Evolutionary conservation across 2,113 vertebrate species (phyloP), one percentile per base, ranked within the genome.

Genomic region (Sorex araneus): DNA sequence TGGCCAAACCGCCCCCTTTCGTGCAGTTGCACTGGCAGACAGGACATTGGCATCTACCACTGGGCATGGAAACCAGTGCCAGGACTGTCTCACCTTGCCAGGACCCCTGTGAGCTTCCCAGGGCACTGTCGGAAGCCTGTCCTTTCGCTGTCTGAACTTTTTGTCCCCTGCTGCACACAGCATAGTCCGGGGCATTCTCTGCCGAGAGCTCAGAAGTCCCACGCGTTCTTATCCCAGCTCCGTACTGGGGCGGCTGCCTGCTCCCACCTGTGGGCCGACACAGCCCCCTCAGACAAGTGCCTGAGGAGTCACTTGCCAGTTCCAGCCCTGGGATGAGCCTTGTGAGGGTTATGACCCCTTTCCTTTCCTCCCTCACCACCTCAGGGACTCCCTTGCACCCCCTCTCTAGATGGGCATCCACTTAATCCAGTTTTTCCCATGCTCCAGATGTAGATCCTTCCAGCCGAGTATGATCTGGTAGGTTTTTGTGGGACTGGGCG

Each of bases 31-130:
- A 10, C 4, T 25, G 0, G 6, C 8, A 25, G 25, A 30, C 54
- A 57, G 54, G 13, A 3, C 57, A 10, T 5, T 5, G 6, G 71
- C 30, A 28, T 45, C 9, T 45, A 21, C 77, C 43, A 25, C 67
- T 0, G 0, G 2, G 12, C 10, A 3, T 30, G 32, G 2, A 34
- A 36, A 13, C 74, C 15, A 18, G 19, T 18, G 27, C 4, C 67
- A 4, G 12, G 67, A 11, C 8, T 30, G 30, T 50, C 3, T 76
- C 45, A 25, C 18, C 54, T 57, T 57, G 19, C 19, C 5, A 16
- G n/a, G 45, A 73, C 28, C 25, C 12, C 9, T 60, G 21, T 71
- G 32, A 25, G 45, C 19, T 16, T 5, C 54, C 54, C 19, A 18
- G 54, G 54, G 54, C 19, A 57, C 15, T 19, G 15, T 18, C 54